Evolutionary conservation across 2,797 vertebrate genomes (phyloP), one percentile per base, ranked within the genome.

Genomic region (Danio kyathit): DNA sequence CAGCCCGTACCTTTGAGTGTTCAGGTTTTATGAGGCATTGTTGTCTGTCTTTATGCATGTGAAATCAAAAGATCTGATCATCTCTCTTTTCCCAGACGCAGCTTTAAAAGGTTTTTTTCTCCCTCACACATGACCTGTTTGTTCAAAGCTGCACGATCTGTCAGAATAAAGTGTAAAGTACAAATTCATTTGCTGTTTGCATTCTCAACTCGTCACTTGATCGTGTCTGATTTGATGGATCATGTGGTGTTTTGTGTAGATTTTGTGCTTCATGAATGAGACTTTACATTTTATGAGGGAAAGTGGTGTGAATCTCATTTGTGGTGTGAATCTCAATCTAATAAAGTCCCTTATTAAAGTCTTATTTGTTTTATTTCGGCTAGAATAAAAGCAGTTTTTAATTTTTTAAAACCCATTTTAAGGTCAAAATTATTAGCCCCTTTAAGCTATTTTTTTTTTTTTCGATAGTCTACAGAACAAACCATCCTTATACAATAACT

Each of bases 21-120:
- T 11, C 12, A 48, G 56, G 29, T 13, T 78, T 84, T 77, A 84
- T 77, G 79, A 76, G 64, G 70, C 57, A 29, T 52, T 71, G 71
- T 73, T 82, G 60, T 81, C 56, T 61, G 44, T 83, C 60, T 86
- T 80, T 75, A 79, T 81, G 80, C 84, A 83, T 84, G 51, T 79
- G 81, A 84, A 76, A 86, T 87, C 82, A 84, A 86, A 86, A 81
- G 74, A 80, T 83, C 76, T 74, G 69, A 79, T 84, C 75, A 82
- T 85, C 77, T 74, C 59, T 59, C 41, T 74, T 66, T 56, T 41
- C 11, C 38, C 44, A 65, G 77, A 74, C 63, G 74, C 63, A 82
- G 13, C 59, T 17, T 7, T 59, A 51, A 69, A 67, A 73, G 66
- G 2, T 74, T 56, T 43, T 81, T 49, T 69, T 16, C 8, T 80